Evolutionary conservation across 2,113 vertebrate species (phyloP).

Genomic region (Lophotis ruficrista): DNA sequence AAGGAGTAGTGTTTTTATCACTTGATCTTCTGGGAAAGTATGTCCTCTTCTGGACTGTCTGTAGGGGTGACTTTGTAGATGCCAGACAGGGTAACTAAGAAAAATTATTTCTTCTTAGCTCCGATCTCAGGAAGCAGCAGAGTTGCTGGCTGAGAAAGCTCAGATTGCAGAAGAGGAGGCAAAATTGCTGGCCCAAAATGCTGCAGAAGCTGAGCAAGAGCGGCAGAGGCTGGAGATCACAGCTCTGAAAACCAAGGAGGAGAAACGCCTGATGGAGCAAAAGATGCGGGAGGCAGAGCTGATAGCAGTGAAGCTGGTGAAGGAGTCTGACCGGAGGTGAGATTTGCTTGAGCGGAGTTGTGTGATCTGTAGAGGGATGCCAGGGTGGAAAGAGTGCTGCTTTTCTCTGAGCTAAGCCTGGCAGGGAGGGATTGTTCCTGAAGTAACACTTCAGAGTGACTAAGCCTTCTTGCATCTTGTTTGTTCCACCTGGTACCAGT

Average conservation of each 20-base stretch:
- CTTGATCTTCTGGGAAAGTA: not conserved
- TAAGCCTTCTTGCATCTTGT: not conserved
- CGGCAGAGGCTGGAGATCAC: slow-evolving; percentile 88
- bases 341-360: not conserved
- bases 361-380: not conserved
- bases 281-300: slow-evolving; percentile 93
- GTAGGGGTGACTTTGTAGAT: not conserved
- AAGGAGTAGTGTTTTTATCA: not conserved
- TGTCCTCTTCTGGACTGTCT: not conserved
- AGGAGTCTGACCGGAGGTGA: slow-evolving; percentile 90
- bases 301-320: slow-evolving; percentile 90
- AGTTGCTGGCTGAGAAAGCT: slow-evolving; percentile 91
- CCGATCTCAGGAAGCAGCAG: slow-evolving; percentile 89
- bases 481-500: not conserved
- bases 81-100: not conserved
- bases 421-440: not conserved
- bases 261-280: slow-evolving; percentile 92
- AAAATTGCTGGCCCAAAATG: slow-evolving; percentile 90
- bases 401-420: not conserved
- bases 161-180: slow-evolving; percentile 94
- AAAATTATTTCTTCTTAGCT: slow-evolving; percentile 66
- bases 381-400: not conserved
- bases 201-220: slow-evolving; percentile 91
- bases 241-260: slow-evolving; percentile 90
- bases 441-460: not conserved